Conservation (phyloP, 2,113 vertebrate species). For the Phoenicopterus ruber region DNA sequence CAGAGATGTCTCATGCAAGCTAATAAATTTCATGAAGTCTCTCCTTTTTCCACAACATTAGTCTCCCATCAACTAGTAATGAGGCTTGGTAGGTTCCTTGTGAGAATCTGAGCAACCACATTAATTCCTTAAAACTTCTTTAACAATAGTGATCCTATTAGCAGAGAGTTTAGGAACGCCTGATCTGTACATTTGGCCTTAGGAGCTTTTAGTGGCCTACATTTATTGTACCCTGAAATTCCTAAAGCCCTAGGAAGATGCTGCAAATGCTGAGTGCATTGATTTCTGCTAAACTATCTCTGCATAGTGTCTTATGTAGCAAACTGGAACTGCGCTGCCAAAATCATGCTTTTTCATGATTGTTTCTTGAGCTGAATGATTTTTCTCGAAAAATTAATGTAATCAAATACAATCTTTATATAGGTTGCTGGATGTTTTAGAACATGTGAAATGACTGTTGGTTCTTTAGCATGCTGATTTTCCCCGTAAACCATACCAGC, state of each 20-base stretch:
- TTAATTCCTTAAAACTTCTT: constrained; percentile 42
- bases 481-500: neutral
- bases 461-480: neutral
- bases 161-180: neutral
- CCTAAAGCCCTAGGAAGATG: neutral
- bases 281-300: neutral
- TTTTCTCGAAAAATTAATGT: neutral
- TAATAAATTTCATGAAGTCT: constrained; percentile 42
- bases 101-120: constrained; percentile 5
- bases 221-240: neutral
- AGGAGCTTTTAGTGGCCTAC: neutral
- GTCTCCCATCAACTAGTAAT: constrained; percentile 43
- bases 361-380: neutral
- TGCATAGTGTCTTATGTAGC: neutral
- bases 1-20: constrained; percentile 7
- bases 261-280: neutral
- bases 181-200: neutral
- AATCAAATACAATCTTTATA: neutral
- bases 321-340: neutral
- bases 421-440: neutral
- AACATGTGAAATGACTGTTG: neutral
- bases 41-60: constrained; percentile 54
- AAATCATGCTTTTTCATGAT: neutral
- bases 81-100: constrained; percentile 5
- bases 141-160: neutral